Evolutionary conservation across 2,888 invertebrate species (phyloP), one percentile per base, ranked within the genome.

Genomic region (Campoplex capitator): DNA sequence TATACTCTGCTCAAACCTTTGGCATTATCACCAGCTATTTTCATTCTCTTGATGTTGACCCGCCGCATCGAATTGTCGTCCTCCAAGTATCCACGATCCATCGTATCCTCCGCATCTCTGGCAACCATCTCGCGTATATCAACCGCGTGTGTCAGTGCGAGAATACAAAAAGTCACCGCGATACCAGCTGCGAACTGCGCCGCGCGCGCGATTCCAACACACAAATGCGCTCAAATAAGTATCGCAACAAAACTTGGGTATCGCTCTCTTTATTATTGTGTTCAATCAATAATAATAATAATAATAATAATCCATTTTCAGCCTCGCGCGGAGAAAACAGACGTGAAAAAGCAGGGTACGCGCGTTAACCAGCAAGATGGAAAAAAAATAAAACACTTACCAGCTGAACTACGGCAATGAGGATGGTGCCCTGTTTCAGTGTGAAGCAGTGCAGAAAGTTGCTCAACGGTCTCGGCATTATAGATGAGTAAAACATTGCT

Each of bases 351-450:
- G n/a, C 18, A 16, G 16, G 11, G 18, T 3, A n/a, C n/a, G n/a
- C n/a, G n/a, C n/a, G n/a, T n/a, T n/a, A n/a, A n/a, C n/a, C 11
- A 18, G 6, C 85, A 88, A 68, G 9, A 42, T 42, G 1, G 38
- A 42, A 0, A 51, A 71, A 54, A 76, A 68, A 23, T 45, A 42
- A 76, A 11, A 28, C 56, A 92, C 93, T 93, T 90, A 95, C 95
- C 93, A 95, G 87, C 85, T 95, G 94, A 18, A 94, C 90, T 86
- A 95, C 93, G n/a, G 95, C 95, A 77, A 95, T 94, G 62, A 95
- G 89, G 75, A 95, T 92, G 0, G 95, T 94, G 68, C 95, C 95
- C 89, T 95, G 95, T 86, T 94, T 92, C 73, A 95, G 90, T 78
- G 92, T 94, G 87, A 95, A 94, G 80, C 93, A 94, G 79, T 93